phyloP scores from a whole-genome alignment of 2,113 vertebrate genomes.

The Raja brachyura region DNA sequence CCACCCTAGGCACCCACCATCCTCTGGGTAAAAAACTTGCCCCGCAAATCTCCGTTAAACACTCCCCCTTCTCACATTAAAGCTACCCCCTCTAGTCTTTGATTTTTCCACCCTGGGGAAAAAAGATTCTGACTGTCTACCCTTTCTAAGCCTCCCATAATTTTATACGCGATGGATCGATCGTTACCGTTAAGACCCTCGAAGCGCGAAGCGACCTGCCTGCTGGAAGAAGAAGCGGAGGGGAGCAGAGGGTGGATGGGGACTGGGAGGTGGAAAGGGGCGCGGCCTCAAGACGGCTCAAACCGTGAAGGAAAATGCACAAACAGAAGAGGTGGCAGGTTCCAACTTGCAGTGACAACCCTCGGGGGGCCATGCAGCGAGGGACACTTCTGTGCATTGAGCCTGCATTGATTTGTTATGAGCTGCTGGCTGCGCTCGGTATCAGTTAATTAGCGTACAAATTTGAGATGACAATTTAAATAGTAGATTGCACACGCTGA shows the following conservation, averaged over 20 bases:
- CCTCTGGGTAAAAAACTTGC: no score
- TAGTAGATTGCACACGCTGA: conserved; percentile 46
- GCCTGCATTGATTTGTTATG: conserved; percentile 45
- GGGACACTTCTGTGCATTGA: conserved; percentile 47
- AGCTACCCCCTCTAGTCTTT: no score
- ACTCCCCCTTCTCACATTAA: no score
- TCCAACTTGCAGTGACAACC: conserved; percentile 48
- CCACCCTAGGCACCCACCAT: no score
- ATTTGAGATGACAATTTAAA: conserved; percentile 55
- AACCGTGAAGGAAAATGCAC: conserved; percentile 44
- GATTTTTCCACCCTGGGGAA: no score
- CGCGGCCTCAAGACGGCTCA: conserved; percentile 52
- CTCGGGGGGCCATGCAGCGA: conserved; percentile 46
- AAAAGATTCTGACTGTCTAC: no score
- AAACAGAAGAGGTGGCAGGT: conserved; percentile 45
- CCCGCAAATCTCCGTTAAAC: no score
- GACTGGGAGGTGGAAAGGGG: conserved; percentile 36
- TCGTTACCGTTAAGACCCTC: conserved; percentile 46
- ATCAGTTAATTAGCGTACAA: conserved; percentile 57
- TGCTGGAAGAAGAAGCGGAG: neutral
- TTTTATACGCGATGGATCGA: no score
- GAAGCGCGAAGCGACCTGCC: conserved; percentile 51
- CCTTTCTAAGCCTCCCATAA: no score
- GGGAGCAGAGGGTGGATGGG: neutral
- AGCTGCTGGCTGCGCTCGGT: conserved; percentile 52